Evolutionary conservation across 2,888 invertebrate species (phyloP).

Genomic region (Archaeoteleia sp.): DNA sequence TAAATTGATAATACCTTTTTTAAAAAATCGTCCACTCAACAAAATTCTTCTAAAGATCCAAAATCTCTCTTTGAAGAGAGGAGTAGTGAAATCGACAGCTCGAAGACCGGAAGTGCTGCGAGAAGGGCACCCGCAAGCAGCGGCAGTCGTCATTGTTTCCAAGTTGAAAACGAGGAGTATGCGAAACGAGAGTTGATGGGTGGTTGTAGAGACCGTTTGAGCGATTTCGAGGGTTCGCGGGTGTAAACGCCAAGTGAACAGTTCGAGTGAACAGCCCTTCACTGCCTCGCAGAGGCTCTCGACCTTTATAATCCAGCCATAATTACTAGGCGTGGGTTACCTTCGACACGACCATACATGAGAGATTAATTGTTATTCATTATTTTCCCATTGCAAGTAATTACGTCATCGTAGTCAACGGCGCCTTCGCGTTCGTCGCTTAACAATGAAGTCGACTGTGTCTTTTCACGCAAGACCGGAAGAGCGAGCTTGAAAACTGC

Average conservation of each 20-base stretch:
- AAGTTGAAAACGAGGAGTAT: constrained; percentile 45
- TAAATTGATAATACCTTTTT: too few species aligned
- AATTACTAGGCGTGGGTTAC: constrained; percentile 65
- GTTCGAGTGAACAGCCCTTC: constrained; percentile 74
- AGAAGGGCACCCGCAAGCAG: constrained; percentile 56
- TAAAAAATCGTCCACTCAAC: constrained; percentile 43
- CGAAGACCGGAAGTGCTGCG: constrained; percentile 60
- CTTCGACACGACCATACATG: constrained; percentile 65
- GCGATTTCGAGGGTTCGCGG: constrained; percentile 66
- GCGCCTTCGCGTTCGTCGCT: constrained; percentile 59
- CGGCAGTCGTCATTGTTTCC: constrained; percentile 64
- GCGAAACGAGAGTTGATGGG: constrained; percentile 43
- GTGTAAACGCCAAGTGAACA: constrained; percentile 74
- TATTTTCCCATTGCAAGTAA: constrained; percentile 71
- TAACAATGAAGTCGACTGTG: constrained; percentile 69
- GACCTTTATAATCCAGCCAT: constrained; percentile 74
- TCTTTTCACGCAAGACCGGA: constrained; percentile 67
- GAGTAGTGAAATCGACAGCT: constrained; percentile 50
- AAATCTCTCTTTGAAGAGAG: constrained; percentile 53
- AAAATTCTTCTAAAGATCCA: background rate
- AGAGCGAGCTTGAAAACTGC: constrained; percentile 68
- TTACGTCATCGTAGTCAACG: constrained; percentile 68
- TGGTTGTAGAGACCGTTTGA: constrained; percentile 57
- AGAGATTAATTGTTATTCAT: constrained; percentile 76
- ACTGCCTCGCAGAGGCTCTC: constrained; percentile 66